A percentile compares a stretch with the other conserved stretches of the same genome.
phyloP scores from a whole-genome alignment of 1,140 invertebrate species.

The Argopecten irradians region DNA sequence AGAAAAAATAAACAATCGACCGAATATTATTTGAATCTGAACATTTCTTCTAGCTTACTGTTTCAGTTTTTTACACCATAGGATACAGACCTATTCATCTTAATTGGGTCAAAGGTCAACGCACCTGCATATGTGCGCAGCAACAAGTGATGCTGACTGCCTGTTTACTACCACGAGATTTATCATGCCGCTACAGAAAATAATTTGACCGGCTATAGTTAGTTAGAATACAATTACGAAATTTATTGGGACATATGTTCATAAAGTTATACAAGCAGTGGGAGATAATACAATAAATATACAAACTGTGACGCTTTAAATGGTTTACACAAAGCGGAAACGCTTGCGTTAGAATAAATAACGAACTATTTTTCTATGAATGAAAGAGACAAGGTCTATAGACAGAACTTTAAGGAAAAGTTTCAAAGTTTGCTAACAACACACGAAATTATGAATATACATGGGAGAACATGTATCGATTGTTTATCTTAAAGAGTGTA shows the following conservation, averaged over 20 bases:
- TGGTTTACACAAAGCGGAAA: not conserved
- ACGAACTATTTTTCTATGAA: not conserved
- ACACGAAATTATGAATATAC: not conserved
- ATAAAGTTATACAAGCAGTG: not conserved
- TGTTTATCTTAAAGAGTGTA: not conserved
- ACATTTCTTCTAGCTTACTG: too few species aligned
- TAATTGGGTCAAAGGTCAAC: not conserved
- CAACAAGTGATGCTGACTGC: constrained; percentile 20
- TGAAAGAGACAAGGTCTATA: not conserved
- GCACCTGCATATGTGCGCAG: constrained; percentile 19
- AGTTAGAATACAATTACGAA: not conserved
- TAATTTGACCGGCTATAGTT: not conserved
- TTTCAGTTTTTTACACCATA: too few species aligned
- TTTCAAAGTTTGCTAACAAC: not conserved
- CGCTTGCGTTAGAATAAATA: not conserved
- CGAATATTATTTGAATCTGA: too few species aligned
- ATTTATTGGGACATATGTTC: not conserved
- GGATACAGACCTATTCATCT: too few species aligned
- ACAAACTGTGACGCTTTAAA: not conserved
- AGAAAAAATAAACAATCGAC: too few species aligned
- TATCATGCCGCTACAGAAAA: constrained; percentile 15
- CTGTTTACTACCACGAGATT: not conserved
- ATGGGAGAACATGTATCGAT: not conserved
- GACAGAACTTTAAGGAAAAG: not conserved
- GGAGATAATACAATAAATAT: not conserved